Percentiles rank a stretch among this genome's conserved stretches.
These are phyloP conservation scores for Saxicola maurus DNA, from an alignment of 2,797 vertebrate genomes.

Conservation along the genomic window DNA sequence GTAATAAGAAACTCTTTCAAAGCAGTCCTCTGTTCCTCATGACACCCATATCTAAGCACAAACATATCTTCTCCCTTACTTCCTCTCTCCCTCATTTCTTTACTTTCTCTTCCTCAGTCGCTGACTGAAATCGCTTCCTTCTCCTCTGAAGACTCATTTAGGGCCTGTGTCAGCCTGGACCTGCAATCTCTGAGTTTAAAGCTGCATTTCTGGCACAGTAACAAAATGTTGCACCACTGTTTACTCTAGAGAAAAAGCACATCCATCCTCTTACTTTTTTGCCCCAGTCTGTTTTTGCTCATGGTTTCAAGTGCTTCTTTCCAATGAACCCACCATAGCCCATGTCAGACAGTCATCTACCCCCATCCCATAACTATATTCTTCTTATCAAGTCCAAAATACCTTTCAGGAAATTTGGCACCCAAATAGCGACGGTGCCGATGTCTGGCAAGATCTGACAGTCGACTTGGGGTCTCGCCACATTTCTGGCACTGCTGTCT, in stretches of 20 bases:
- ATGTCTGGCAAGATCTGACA: constrained; percentile 46
- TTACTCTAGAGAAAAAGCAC: not conserved
- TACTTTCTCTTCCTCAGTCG: constrained; percentile 41
- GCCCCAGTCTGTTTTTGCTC: constrained; percentile 14
- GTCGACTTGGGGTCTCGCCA: not conserved
- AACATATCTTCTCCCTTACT: not conserved
- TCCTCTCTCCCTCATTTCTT: not conserved
- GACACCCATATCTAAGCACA: not conserved
- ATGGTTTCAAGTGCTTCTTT: constrained; percentile 32
- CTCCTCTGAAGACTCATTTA: constrained; percentile 13
- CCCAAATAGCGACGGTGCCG: not conserved
- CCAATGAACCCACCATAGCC: not conserved
- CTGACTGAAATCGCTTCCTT: constrained; percentile 24
- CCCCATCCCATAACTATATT: constrained; percentile 26
- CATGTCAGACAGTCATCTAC: constrained; percentile 12
- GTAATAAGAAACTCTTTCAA: not conserved
- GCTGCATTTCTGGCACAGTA: constrained; percentile 43
- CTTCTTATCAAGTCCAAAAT: constrained; percentile 52
- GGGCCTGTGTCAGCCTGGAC: constrained; percentile 2
- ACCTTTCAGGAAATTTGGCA: constrained; percentile 58
- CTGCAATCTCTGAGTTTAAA: constrained; percentile 12
- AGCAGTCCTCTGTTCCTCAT: constrained; percentile 1
- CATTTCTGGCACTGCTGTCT: not conserved
- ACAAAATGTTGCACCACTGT: not conserved
- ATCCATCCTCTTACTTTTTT: not conserved